Conservation (phyloP, 2,113 vertebrate genomes). For the Maylandia zebra region DNA sequence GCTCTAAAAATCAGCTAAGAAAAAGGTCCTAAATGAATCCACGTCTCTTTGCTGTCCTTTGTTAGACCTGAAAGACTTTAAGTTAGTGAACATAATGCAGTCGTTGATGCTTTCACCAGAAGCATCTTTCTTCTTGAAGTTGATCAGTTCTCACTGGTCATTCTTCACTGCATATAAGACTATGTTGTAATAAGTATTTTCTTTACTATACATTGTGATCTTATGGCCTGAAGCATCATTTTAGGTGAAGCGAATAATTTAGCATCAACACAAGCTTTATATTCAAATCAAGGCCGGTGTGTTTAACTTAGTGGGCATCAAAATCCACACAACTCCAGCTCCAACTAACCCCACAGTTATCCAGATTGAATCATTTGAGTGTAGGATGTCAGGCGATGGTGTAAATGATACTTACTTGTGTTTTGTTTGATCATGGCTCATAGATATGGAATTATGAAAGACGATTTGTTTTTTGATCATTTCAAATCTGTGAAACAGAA, state of each 20-base stretch:
- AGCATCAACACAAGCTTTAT: background rate
- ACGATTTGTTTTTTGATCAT: background rate
- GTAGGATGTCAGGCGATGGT: background rate
- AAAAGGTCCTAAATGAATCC: background rate
- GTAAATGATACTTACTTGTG: background rate
- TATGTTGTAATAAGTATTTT: background rate
- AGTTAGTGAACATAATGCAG: background rate
- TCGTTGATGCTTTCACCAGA: background rate
- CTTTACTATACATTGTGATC: background rate
- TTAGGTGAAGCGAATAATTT: background rate
- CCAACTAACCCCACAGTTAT: rapidly evolving
- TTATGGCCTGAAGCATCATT: background rate
- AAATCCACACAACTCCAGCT: background rate
- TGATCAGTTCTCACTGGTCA: background rate
- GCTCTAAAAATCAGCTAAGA: background rate
- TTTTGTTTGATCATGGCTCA: background rate
- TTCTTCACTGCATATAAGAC: background rate
- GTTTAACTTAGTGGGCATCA: background rate
- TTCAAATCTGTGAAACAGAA: background rate
- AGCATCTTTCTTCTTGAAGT: background rate
- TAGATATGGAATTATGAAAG: background rate
- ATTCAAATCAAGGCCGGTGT: background rate
- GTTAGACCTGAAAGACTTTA: background rate
- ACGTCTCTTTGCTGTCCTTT: background rate
- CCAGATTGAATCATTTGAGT: background rate